Base-by-base conservation (phyloP, 2,113 vertebrate species). In the Anguilla rostrata region DNA sequence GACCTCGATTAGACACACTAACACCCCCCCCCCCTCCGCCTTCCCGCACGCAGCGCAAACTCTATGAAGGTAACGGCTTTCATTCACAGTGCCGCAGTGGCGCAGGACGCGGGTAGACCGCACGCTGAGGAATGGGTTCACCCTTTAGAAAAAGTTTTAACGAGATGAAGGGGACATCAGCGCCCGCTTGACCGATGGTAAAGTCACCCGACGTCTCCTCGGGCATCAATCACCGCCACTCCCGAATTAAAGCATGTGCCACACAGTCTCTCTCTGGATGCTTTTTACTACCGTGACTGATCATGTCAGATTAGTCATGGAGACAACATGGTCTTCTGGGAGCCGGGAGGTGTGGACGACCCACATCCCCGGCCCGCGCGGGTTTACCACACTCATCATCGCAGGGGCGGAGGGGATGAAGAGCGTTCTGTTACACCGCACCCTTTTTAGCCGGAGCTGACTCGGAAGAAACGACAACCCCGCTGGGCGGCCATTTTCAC, bases 161-260 rank as follows among this genome's bases (percentile, higher is more conserved):
- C 90, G 87, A 91, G 90, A 78, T 78, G 39, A 87, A 88, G 88
- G 86, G 88, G 71, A 88, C 88, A 90, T 92, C 88, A 88, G 82
- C 86, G 78, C 86, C 87, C 79, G 78, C 88, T 88, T 94, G 94
- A 95, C 90, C 88, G 91, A 95, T 94, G 89, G 91, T 91, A 88
- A 87, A 84, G 89, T 95, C 94, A 91, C 80, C 90, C 83, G 86
- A 87, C 63, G 86, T 87, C 81, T 91, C 85, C 85, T 78, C 71
- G 4, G 83, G 86, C 91, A 95, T 95, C 93, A 93, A 93, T 95
- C 94, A 94, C 83, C 78, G 88, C 83, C 89, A 83, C 88, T 88
- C 91, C 90, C 88, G 89, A 93, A 93, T 92, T 91, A 94, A 89
- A 90, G 89, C 75, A 90, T 91, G 83, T 91, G 90, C 91, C 91